phyloP scores from a whole-genome alignment of 1,140 invertebrate genomes.

The Drosophila truncata region DNA sequence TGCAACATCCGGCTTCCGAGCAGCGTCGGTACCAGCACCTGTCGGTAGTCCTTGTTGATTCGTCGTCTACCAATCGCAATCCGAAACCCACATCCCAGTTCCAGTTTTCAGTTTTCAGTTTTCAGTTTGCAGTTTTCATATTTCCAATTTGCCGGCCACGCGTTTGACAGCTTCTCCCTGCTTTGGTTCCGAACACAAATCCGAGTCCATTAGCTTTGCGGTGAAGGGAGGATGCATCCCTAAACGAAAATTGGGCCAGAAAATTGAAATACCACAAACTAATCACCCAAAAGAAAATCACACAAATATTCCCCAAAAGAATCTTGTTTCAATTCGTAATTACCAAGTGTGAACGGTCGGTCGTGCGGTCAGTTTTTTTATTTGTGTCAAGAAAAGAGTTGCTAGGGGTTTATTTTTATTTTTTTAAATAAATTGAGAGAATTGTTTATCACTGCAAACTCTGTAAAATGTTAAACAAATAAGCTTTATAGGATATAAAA shows the following conservation, averaged over 20 bases:
- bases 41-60: slow-evolving; percentile 52
- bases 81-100: slow-evolving; percentile 1
- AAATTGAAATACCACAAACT: slow-evolving; percentile 14
- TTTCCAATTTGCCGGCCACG: slow-evolving; percentile 60
- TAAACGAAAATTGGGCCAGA: not conserved
- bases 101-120: slow-evolving; percentile 40
- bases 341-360: not conserved
- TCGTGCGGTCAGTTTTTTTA: not conserved
- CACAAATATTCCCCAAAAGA: not conserved
- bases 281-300: slow-evolving; percentile 26
- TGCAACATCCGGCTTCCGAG: slow-evolving; percentile 74
- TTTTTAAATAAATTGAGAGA: not conserved
- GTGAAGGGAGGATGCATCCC: not conserved
- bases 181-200: not conserved
- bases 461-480: not conserved
- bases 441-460: not conserved
- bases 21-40: slow-evolving; percentile 3
- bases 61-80: slow-evolving; percentile 5
- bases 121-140: slow-evolving; percentile 65
- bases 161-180: slow-evolving; percentile 26
- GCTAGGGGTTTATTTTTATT: not conserved
- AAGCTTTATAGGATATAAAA: not conserved
- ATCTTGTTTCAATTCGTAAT: not conserved
- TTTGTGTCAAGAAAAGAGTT: not conserved
- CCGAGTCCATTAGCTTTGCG: slow-evolving; percentile 33